Evolutionary conservation across 2,888 invertebrate genomes (phyloP), one percentile per base, ranked within the genome.

Genomic region (Meganola albula): DNA sequence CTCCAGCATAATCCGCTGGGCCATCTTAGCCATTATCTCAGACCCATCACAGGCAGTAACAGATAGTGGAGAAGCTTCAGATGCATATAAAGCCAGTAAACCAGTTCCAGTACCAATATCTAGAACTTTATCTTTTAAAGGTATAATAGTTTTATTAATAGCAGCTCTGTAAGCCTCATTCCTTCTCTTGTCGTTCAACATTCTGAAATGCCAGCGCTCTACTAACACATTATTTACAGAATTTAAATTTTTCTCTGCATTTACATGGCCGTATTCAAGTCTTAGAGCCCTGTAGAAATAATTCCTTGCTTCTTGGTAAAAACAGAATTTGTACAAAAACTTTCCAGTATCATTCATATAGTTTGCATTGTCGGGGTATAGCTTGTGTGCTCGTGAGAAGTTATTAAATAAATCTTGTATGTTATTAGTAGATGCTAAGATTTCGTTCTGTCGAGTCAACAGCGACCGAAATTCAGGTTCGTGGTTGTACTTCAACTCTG

Each of bases 71-170:
- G 85, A 83, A 32, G 84, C 79, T 58, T 88, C 78, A 26, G 66
- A 70, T 6, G 92, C 91, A 72, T 90, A 92, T 53, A 94, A 70
- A 48, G 92, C 90, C 14, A 95, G 74, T 11, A 95, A 65, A 0
- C 94, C 94, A 40, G 92, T 92, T 1, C 95, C 95, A 20, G 92
- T 88, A 1, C 94, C 95, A 46, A 95, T 88, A 62, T 95, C 94
- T 20, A 94, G 67, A 9, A 94, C 89, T 40, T 74, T 82, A 28
- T 87, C 83, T 20, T 50, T 54, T 13, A 69, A 53, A 3, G 71
- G 63, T 27, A 78, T 78, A 2, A 92, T 64, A 38, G 79, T 86
- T 33, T 85, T 75, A 10, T 62, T 57, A 40, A 95, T 91, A 0
- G 93, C 94, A 31, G 74, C 63, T 31, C 79, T 76, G 62, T 90